These are phyloP conservation scores for Drosophila mojavensis DNA, from an alignment of 1,140 invertebrate genomes.

Conservation along the genomic window DNA sequence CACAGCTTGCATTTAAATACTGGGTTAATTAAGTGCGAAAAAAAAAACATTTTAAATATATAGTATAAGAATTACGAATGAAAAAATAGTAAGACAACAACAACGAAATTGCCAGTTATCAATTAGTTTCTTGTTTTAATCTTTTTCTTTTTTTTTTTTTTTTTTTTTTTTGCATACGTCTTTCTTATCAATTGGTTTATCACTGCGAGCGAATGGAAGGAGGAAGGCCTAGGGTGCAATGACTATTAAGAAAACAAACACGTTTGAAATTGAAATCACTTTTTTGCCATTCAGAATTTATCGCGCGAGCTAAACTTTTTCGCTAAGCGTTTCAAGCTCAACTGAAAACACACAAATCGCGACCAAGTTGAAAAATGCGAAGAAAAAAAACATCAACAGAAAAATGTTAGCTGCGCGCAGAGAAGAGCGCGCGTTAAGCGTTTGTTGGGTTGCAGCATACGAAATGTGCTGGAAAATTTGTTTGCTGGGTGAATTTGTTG, in stretches of 20 bases:
- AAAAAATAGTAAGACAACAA: not conserved
- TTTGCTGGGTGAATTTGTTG: conserved; percentile 64
- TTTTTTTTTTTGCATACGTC: conserved; percentile 10
- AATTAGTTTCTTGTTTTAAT: not conserved
- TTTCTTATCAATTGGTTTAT: conserved; percentile 33
- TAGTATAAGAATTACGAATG: not conserved
- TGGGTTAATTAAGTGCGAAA: conserved; percentile 22
- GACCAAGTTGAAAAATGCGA: conserved; percentile 18
- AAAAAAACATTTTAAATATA: not conserved
- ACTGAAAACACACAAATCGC: conserved; percentile 43
- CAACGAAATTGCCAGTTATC: not conserved
- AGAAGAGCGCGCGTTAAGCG: not conserved
- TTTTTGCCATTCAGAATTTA: conserved; percentile 16
- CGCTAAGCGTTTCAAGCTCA: conserved; percentile 68
- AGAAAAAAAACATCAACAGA: no score
- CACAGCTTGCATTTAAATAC: conserved; percentile 15
- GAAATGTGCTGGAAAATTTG: conserved; percentile 34
- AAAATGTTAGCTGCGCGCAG: conserved; percentile 18
- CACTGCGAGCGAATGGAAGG: conserved; percentile 27
- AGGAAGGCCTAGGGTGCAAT: not conserved
- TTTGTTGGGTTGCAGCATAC: conserved; percentile 29
- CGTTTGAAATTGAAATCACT: not conserved
- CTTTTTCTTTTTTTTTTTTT: no score
- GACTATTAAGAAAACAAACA: conserved; percentile 7
- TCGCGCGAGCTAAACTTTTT: conserved; percentile 59